A percentile compares a stretch with the other conserved stretches of the same genome.
phyloP scores from a whole-genome alignment of 2,888 invertebrate species.

The Heliconius ethilla region DNA sequence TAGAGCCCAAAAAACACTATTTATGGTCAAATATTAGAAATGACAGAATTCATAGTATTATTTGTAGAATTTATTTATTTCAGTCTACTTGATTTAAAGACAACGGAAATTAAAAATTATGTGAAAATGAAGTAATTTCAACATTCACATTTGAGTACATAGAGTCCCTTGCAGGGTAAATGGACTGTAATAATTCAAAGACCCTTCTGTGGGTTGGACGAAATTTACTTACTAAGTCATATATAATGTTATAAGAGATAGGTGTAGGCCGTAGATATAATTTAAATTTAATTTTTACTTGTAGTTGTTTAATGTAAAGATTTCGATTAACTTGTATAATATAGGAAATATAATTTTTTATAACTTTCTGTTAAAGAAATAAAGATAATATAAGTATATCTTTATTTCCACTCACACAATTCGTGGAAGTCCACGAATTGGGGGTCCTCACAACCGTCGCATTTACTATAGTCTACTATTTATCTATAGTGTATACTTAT shows the following conservation, averaged over 20 bases:
- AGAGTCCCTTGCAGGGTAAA: slow-evolving; percentile 2
- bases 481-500: no score
- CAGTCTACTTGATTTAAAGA: neutral
- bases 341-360: no score
- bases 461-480: no score
- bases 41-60: neutral
- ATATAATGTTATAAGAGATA: neutral
- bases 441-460: no score
- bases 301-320: no score
- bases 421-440: no score
- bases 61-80: neutral
- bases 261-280: no score
- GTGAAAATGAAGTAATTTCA: neutral
- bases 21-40: neutral
- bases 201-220: neutral
- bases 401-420: no score
- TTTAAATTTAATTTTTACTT: no score
- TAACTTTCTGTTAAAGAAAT: no score
- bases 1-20: neutral
- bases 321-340: no score
- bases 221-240: slow-evolving; percentile 9
- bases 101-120: neutral
- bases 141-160: neutral
- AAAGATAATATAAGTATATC: no score
- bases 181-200: slow-evolving; percentile 8